Conservation (phyloP, 2,888 invertebrate species). For the Eugnorisma glareosa region DNA sequence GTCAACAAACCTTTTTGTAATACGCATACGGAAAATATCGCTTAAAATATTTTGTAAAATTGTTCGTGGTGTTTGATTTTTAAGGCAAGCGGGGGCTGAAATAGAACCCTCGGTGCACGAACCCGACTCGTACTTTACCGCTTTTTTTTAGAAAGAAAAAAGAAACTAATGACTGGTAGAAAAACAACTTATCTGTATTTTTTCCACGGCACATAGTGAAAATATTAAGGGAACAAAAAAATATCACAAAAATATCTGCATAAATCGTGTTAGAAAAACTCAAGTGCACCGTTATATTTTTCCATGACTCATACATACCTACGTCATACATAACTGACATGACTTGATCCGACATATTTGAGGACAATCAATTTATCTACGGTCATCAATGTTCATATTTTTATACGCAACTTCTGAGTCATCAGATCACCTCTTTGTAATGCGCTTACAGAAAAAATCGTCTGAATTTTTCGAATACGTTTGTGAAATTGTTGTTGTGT, state of each 20-base stretch:
- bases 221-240: background rate
- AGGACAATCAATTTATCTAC: constrained; percentile 1
- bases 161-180: background rate
- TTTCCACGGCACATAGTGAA: background rate
- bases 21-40: background rate
- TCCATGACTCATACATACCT: background rate
- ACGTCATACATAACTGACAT: background rate
- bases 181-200: background rate
- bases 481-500: no score
- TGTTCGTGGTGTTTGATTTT: background rate
- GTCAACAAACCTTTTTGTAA: background rate
- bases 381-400: constrained; percentile 1
- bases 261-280: background rate
- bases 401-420: background rate
- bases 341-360: background rate
- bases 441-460: background rate
- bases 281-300: background rate
- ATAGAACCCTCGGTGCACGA: background rate
- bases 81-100: background rate
- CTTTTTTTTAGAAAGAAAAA: background rate
- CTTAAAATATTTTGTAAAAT: no score
- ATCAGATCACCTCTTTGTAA: background rate
- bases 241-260: background rate
- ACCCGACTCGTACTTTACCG: background rate
- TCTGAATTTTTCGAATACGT: background rate